Conservation (phyloP, 2,113 vertebrate species). For the Hemichromis elongatus region DNA sequence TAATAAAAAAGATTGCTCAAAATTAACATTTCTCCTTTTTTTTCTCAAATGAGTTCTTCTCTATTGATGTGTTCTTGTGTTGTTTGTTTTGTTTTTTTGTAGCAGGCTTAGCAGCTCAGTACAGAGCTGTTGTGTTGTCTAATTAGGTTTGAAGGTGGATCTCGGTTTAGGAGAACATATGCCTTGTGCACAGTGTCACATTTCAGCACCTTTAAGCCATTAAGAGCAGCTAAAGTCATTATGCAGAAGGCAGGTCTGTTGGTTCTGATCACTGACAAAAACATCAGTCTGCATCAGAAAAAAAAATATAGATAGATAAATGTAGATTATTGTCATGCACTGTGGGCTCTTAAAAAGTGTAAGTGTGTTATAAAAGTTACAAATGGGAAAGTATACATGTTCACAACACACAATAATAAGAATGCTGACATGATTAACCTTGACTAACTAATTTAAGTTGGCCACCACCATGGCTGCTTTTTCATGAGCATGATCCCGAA, state of each 20-base stretch:
- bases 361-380: background rate
- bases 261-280: background rate
- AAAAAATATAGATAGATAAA: background rate
- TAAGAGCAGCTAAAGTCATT: constrained; percentile 47
- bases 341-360: background rate
- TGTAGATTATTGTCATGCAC: background rate
- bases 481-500: too few species aligned
- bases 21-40: background rate
- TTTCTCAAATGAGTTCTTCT: background rate
- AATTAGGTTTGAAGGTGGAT: constrained; percentile 46
- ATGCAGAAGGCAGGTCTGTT: background rate
- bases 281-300: background rate
- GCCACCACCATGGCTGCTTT: too few species aligned
- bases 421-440: too few species aligned
- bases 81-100: background rate
- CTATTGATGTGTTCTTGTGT: background rate
- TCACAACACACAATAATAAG: too few species aligned
- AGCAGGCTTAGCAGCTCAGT: constrained; percentile 9
- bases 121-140: constrained; percentile 44
- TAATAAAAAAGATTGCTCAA: background rate
- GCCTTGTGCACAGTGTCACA: constrained; percentile 33
- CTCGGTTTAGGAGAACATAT: constrained; percentile 42
- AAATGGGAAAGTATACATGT: too few species aligned
- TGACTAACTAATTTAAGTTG: too few species aligned
- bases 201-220: constrained; percentile 50